These are phyloP conservation scores for Oscheius sp. DNA, from an alignment of 2,888 invertebrate species.

Conservation along the genomic window DNA sequence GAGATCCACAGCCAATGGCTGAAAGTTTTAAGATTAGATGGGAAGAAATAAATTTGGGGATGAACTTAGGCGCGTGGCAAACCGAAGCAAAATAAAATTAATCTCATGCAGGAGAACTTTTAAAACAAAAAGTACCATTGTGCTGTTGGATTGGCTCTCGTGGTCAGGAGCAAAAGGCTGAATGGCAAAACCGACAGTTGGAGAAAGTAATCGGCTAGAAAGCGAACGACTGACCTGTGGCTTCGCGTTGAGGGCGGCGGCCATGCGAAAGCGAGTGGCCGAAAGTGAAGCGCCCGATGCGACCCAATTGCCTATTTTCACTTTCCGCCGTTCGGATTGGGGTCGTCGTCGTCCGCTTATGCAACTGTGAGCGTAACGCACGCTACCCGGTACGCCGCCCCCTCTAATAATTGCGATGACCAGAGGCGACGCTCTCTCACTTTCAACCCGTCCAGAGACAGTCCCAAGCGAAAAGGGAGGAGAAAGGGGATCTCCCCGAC, in stretches of 20 bases:
- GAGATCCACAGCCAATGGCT: slow-evolving; percentile 21
- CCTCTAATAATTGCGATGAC: slow-evolving; percentile 2
- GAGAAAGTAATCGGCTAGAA: slow-evolving; percentile 26
- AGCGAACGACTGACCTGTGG: slow-evolving; percentile 28
- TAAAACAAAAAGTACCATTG: background rate
- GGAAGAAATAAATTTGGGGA: background rate
- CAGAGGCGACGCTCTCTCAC: background rate
- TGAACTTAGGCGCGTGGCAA: background rate
- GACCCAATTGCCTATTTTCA: slow-evolving; percentile 57
- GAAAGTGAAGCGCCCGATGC: slow-evolving; percentile 25
- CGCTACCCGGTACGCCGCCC: slow-evolving; percentile 17
- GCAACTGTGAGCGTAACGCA: slow-evolving; percentile 26
- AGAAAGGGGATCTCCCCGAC: too few relatives aligned
- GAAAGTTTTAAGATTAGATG: background rate
- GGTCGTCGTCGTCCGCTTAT: slow-evolving; percentile 24
- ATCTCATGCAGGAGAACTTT: background rate
- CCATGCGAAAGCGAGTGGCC: slow-evolving; percentile 29
- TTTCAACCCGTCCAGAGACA: too few relatives aligned
- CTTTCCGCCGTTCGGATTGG: slow-evolving; percentile 41
- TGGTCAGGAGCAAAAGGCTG: background rate
- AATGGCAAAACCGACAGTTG: slow-evolving; percentile 2
- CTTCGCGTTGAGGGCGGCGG: slow-evolving; percentile 30
- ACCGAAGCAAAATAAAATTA: background rate
- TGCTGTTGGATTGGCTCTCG: background rate
- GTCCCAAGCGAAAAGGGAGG: background rate